Evolutionary conservation across 2,888 invertebrate species (phyloP).

Genomic region (Hypercompe scribonia): DNA sequence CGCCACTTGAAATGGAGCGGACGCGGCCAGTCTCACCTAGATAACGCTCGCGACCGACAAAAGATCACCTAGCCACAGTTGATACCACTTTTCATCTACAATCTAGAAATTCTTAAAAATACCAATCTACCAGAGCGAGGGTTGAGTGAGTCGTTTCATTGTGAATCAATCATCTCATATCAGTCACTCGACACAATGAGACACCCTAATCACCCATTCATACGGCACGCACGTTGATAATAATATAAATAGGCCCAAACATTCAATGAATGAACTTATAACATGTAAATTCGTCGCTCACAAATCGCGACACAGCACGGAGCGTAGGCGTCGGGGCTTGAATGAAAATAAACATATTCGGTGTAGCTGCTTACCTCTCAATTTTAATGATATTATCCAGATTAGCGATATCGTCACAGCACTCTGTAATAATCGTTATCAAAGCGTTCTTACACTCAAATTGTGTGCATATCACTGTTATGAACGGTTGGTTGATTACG

Average conservation of each 20-base stretch:
- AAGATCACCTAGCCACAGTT: slow-evolving; percentile 53
- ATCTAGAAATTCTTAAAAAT: slow-evolving; percentile 51
- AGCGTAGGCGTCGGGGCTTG: slow-evolving; percentile 81
- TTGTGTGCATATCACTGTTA: slow-evolving; percentile 75
- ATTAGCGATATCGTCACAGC: slow-evolving; percentile 78
- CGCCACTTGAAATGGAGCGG: slow-evolving; percentile 82
- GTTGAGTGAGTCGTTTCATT: slow-evolving; percentile 42
- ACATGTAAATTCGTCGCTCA: slow-evolving; percentile 85
- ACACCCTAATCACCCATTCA: slow-evolving; percentile 78
- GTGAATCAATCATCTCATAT: slow-evolving; percentile 65
- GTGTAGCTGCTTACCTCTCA: slow-evolving; percentile 75
- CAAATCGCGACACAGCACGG: slow-evolving; percentile 82
- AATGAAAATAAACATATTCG: slow-evolving; percentile 82
- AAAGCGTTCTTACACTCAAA: slow-evolving; percentile 72
- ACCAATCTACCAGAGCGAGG: slow-evolving; percentile 42
- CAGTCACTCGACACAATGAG: slow-evolving; percentile 59
- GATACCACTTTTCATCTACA: slow-evolving; percentile 38
- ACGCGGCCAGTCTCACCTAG: slow-evolving; percentile 79
- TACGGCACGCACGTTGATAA: slow-evolving; percentile 78
- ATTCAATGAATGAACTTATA: slow-evolving; percentile 83
- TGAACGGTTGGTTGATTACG: slow-evolving; percentile 53
- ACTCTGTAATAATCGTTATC: slow-evolving; percentile 66
- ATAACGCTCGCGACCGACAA: slow-evolving; percentile 70
- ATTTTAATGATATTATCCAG: slow-evolving; percentile 84
- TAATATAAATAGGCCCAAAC: slow-evolving; percentile 80